Conservation (phyloP, 2,113 vertebrate genomes). For the Fulmarus glacialis region DNA sequence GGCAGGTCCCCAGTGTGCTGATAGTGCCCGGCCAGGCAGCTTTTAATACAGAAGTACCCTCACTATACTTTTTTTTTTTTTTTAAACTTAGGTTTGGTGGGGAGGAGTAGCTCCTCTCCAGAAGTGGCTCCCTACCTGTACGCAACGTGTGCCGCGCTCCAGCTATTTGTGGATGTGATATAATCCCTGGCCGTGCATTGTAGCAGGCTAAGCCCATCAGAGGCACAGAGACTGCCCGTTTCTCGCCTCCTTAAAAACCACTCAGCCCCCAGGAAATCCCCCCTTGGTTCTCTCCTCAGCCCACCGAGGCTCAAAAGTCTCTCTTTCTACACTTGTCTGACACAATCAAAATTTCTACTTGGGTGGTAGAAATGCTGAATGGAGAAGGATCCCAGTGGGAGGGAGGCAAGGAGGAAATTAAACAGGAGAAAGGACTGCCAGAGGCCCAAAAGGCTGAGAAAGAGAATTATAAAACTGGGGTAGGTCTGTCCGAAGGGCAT, state of each 20-base stretch:
- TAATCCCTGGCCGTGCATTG: neutral
- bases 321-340: constrained; percentile 45
- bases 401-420: constrained; percentile 61
- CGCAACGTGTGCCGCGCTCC: neutral
- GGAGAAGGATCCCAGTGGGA: constrained; percentile 52
- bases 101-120: neutral
- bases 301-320: neutral
- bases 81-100: neutral
- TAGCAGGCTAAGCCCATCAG: neutral
- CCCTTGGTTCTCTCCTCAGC: neutral
- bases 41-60: neutral
- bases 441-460: constrained; percentile 43
- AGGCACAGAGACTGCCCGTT: neutral
- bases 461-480: constrained; percentile 63
- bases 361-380: constrained; percentile 63
- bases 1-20: neutral
- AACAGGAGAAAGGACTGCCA: constrained; percentile 55
- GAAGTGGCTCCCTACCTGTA: neutral
- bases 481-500: constrained; percentile 63
- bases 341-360: constrained; percentile 59
- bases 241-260: neutral
- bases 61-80: neutral
- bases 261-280: neutral
- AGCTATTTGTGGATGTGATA: neutral
- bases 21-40: neutral